Evolutionary conservation across 1,140 invertebrate genomes (phyloP), one percentile per base, ranked within the genome.

Genomic region (Saccostrea cuccullata): DNA sequence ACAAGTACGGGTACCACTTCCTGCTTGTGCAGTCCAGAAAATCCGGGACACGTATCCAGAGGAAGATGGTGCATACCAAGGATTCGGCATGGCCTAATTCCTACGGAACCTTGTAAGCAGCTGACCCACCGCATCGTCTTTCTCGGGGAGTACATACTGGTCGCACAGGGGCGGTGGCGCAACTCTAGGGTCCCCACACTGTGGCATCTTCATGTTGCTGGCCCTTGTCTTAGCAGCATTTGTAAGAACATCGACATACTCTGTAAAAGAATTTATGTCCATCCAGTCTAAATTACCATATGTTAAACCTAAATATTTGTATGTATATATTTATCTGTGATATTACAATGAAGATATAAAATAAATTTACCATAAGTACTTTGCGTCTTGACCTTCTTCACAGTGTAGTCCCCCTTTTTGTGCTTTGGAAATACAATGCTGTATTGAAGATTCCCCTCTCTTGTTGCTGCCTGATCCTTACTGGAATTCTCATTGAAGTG

Each of bases 371-470:
- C 84, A 77, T 77, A 88, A 12, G 87, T 88, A 30, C 87, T 47
- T 8, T 86, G 23, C 23, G 60, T 40, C 13, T 55, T 55, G 13
- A 88, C 47, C 67, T 47, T 85, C 26, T 17, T 70, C 0, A 86
- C 84, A 13, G 36, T 15, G 5, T 17, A 26, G 15, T 67, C 88
- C 15, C 87, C 89, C 23, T 88, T 90, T 56, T 89, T 90, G 20
- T 60, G 56, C 58, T 90, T 90, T 8, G 86, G 83, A 55, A 84
- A 90, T 5, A 67, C 23, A n/a, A 91, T 67, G 3, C 40, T 77
- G 55, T 55, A 89, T 47, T 77, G 13, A n/a, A 12, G 30, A 36
- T 36, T 36, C 30, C 30, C 30, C 30, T 36, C 30, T 36, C 30
- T 36, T 36, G 30, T 36, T 36, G 30, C 30, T 36, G 30, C 30